These are phyloP conservation scores for Rhabdophis nuchalis DNA, from an alignment of 2,797 vertebrate species.

Conservation along the genomic window DNA sequence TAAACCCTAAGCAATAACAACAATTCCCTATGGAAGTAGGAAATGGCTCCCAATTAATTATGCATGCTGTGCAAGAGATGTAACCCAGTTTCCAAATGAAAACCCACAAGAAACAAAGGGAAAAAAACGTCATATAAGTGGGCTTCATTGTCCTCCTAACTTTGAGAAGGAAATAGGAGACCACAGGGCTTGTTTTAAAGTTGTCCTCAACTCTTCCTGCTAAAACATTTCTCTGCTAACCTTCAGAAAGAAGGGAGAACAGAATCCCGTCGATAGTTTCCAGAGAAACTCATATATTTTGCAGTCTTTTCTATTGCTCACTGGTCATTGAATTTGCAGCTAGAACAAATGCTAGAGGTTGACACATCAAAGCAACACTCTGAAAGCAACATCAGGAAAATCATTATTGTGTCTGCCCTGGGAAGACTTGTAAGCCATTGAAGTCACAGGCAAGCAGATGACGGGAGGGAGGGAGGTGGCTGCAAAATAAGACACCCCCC, in stretches of 20 bases:
- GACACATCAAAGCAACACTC: background rate
- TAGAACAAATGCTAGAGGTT: conserved; percentile 41
- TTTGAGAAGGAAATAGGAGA: conserved; percentile 36
- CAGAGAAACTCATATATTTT: conserved; percentile 33
- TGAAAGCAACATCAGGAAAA: background rate
- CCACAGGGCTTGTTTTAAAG: conserved; percentile 37
- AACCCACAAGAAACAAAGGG: conserved; percentile 28
- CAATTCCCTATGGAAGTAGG: conserved; percentile 16
- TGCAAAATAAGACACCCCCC: background rate
- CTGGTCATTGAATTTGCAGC: conserved; percentile 21
- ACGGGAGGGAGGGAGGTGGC: background rate
- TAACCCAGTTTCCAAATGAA: conserved; percentile 21
- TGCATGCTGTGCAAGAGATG: conserved; percentile 40
- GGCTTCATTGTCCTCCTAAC: conserved; percentile 55
- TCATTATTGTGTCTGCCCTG: background rate
- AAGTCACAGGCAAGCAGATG: background rate
- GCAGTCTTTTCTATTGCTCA: conserved; percentile 16
- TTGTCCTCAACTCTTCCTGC: conserved; percentile 44
- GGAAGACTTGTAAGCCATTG: background rate
- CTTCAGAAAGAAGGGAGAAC: conserved; percentile 44
- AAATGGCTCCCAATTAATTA: conserved; percentile 60
- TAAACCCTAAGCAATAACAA: conserved; percentile 25
- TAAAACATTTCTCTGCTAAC: conserved; percentile 52
- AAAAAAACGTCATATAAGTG: conserved; percentile 34
- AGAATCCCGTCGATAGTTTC: conserved; percentile 41